Evolutionary conservation across 2,888 invertebrate species (phyloP).

Genomic region (Carcina quercana): DNA sequence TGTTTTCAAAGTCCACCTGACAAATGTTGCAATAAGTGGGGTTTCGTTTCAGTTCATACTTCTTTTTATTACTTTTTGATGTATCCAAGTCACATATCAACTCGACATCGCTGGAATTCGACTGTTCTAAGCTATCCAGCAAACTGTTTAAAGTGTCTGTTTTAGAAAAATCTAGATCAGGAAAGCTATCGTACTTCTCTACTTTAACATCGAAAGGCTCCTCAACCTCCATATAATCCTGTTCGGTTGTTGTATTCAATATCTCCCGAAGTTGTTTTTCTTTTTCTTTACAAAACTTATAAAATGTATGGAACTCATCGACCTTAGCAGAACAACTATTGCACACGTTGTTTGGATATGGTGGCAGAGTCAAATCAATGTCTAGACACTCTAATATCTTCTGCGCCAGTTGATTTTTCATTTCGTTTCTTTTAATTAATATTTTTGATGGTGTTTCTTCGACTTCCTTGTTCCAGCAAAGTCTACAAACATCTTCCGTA

Average conservation of each 20-base stretch:
- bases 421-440: slow-evolving; percentile 15
- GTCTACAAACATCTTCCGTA: slow-evolving; percentile 45
- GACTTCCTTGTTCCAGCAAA: slow-evolving; percentile 48
- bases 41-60: slow-evolving; percentile 27
- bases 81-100: too few relatives aligned
- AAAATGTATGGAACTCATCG: slow-evolving; percentile 44
- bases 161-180: slow-evolving; percentile 7
- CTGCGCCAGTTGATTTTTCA: slow-evolving; percentile 25
- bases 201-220: slow-evolving; percentile 14
- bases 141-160: slow-evolving; percentile 13
- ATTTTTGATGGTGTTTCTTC: slow-evolving; percentile 24
- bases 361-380: slow-evolving; percentile 30
- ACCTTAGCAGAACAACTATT: slow-evolving; percentile 36
- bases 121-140: slow-evolving; percentile 15
- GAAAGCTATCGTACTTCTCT: slow-evolving; percentile 15
- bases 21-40: slow-evolving; percentile 49
- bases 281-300: slow-evolving; percentile 38
- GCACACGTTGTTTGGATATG: slow-evolving; percentile 40
- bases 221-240: neutral
- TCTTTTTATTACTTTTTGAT: slow-evolving; percentile 25
- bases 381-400: slow-evolving; percentile 44
- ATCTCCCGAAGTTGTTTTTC: slow-evolving; percentile 37
- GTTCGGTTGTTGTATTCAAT: slow-evolving; percentile 15
- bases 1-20: slow-evolving; percentile 31
- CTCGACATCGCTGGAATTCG: slow-evolving; percentile 15